Base-by-base conservation (phyloP, 1,140 invertebrate genomes). In the Drosophila ohnishii region DNA sequence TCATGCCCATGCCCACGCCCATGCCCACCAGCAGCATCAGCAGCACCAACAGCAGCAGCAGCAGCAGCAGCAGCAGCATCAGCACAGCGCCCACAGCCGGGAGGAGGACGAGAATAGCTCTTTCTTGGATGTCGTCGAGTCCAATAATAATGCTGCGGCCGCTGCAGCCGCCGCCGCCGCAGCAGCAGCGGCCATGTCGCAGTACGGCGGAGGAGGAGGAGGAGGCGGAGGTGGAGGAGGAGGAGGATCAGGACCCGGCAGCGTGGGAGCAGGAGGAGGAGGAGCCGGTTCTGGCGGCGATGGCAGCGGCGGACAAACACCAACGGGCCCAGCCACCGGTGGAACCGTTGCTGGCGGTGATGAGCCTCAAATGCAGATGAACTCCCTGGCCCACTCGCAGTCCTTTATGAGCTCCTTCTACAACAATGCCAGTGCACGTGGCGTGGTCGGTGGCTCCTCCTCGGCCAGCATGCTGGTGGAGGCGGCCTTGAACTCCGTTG, bases 381-480 rank as follows among this genome's bases (percentile, higher is more conserved):
- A 90, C 61, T 90, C 91, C 11, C 66, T 90, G 42, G 78, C 83
- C 44, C 90, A 91, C 50, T 78, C 84, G 35, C 90, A 91, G 62
- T 90, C 90, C 13, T 91, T 91, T 57, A 91, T 91, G 87, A 91
- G 87, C 87, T 90, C 90, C 19, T 92, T 91, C 73, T 92, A 92
- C 65, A 92, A 91, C 62, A 92, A 91, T 19, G 84, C 84, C 57
- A 91, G 86, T 47, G 79, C 90, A 64, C 81, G 90, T 8, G 40
- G 40, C 32, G 75, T 79, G 13, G 78, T 78, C 32, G 83, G 78
- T 8, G 72, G 78, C 51, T 90, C 91, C 11, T 86, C 91, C 5
- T 92, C 91, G 55, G 91, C 91, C 62, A 92, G 91, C 73, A 91
- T 92, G 90, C 76, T 92, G 25, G 91, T 92, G 16, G 91, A 92